These are phyloP conservation scores for Oreochromis aureus DNA, from an alignment of 2,113 vertebrate genomes.

Conservation along the genomic window DNA sequence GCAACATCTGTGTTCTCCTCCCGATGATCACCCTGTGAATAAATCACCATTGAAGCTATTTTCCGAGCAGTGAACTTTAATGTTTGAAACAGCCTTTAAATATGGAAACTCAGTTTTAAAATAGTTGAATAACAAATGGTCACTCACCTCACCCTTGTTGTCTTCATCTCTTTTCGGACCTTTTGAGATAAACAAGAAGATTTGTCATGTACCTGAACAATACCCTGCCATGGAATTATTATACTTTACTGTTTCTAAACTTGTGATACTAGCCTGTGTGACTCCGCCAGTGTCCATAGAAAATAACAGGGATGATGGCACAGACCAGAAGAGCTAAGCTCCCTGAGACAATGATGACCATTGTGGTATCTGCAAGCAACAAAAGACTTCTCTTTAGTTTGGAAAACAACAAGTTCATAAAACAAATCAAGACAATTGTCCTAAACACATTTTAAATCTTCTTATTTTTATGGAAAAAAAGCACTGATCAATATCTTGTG, in stretches of 20 bases:
- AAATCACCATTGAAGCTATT: not conserved
- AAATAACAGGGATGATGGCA: conserved; percentile 57
- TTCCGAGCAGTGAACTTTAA: not conserved
- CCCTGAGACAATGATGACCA: conserved; percentile 50
- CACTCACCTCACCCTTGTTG: conserved; percentile 29
- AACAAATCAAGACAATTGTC: not conserved
- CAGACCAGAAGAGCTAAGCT: conserved; percentile 53
- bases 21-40: conserved; percentile 4
- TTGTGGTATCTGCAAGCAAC: conserved; percentile 37
- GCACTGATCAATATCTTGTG: not conserved
- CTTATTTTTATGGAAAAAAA: not conserved
- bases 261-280: conserved; percentile 9
- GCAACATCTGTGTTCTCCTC: not conserved
- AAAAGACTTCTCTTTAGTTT: not conserved
- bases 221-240: not conserved
- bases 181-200: conserved; percentile 7
- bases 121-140: not conserved
- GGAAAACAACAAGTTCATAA: not conserved
- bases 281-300: conserved; percentile 42
- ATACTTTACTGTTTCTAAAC: not conserved
- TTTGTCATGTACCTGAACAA: not conserved
- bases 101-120: not conserved
- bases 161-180: not conserved
- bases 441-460: not conserved
- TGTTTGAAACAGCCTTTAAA: not conserved